phyloP scores from a whole-genome alignment of 1,140 invertebrate species.

The Drosophila burlai region DNA sequence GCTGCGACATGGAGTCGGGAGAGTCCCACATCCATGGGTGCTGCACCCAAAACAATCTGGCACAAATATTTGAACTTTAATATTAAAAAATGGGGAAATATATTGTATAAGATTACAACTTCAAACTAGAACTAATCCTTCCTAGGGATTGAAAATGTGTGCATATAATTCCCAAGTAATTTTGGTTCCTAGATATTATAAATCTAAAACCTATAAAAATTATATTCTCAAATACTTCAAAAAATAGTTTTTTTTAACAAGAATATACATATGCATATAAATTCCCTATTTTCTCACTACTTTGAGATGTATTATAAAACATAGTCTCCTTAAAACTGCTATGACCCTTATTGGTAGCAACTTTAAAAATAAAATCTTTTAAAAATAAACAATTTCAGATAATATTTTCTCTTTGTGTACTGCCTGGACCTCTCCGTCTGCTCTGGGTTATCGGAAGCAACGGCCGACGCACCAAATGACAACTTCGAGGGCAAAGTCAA shows the following conservation, averaged over 20 bases:
- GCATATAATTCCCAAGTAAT: neutral
- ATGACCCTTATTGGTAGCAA: neutral
- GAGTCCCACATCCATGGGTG: slow-evolving; percentile 12
- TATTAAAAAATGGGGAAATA: neutral
- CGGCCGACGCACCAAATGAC: slow-evolving; percentile 59
- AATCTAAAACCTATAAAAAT: too few relatives aligned
- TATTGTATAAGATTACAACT: neutral
- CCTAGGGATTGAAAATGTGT: neutral
- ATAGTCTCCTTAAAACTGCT: too few relatives aligned
- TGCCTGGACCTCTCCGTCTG: neutral
- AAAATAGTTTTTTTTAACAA: too few relatives aligned
- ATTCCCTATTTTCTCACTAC: too few relatives aligned
- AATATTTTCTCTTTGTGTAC: slow-evolving; percentile 8
- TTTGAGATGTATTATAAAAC: too few relatives aligned
- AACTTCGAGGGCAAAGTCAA: slow-evolving; percentile 82
- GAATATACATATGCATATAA: too few relatives aligned
- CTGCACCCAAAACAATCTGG: slow-evolving; percentile 8
- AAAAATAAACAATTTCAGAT: too few relatives aligned
- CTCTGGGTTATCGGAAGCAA: slow-evolving; percentile 62
- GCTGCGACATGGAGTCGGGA: slow-evolving; percentile 56
- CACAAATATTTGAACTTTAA: neutral
- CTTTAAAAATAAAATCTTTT: neutral
- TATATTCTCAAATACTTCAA: too few relatives aligned
- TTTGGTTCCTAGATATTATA: too few relatives aligned
- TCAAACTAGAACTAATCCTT: neutral